A percentile compares a stretch with the other conserved stretches of the same genome.
Conservation (phyloP, 2,113 vertebrate species). For the Myotis lucifugus region DNA sequence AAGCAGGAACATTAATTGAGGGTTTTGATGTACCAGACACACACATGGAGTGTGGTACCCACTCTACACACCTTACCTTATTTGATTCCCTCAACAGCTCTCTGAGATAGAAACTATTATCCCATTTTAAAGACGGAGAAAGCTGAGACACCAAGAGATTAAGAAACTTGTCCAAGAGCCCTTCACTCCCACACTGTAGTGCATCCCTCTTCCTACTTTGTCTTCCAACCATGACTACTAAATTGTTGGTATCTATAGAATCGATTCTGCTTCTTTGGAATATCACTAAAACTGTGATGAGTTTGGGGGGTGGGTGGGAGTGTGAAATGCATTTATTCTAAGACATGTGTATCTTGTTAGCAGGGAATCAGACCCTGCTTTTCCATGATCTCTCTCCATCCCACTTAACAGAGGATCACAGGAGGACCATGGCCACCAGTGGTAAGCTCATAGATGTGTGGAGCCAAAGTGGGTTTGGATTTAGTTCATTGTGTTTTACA, state of each 20-base stretch:
- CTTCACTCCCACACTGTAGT: not conserved
- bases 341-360: slow-evolving; percentile 43
- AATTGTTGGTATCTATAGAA: not conserved
- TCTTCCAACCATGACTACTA: not conserved
- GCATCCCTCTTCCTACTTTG: not conserved
- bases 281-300: slow-evolving; percentile 25
- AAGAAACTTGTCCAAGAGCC: not conserved
- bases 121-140: slow-evolving; percentile 22
- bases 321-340: slow-evolving; percentile 17
- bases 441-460: not conserved
- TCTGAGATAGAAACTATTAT: not conserved
- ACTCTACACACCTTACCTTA: not conserved
- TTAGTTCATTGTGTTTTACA: not conserved
- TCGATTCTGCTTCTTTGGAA: slow-evolving; percentile 5
- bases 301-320: not conserved
- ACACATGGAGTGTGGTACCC: not conserved
- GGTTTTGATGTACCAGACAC: not conserved
- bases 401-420: not conserved
- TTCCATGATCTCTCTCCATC: not conserved
- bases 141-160: not conserved
- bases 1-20: not conserved
- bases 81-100: not conserved
- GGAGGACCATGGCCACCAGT: not conserved
- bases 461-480: not conserved
- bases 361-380: slow-evolving; percentile 33